Evolutionary conservation across 2,888 invertebrate genomes (phyloP).

Genomic region (Lasioglossum leucozonium): DNA sequence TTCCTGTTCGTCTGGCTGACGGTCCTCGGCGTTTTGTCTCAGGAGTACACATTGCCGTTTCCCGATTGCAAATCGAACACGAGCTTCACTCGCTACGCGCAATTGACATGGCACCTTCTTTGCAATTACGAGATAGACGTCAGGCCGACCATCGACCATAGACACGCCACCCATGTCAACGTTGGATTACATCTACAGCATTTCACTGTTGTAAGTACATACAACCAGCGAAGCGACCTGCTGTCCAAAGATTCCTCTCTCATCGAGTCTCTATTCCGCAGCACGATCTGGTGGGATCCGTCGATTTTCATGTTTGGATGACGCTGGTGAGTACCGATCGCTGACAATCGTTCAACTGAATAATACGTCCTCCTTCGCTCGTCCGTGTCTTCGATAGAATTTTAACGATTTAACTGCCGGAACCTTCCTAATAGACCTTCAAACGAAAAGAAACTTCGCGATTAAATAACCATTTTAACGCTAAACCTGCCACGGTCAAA

Average conservation of each 20-base stretch:
- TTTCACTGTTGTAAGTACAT: constrained; percentile 81
- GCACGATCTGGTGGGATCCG: background rate
- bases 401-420: background rate
- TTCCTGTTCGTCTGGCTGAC: constrained; percentile 18
- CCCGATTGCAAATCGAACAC: constrained; percentile 69
- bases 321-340: constrained; percentile 34
- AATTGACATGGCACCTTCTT: constrained; percentile 86
- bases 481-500: no score
- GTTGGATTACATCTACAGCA: constrained; percentile 86
- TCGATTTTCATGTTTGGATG: constrained; percentile 7
- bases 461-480: background rate
- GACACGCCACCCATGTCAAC: constrained; percentile 85
- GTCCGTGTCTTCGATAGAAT: background rate
- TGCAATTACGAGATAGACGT: constrained; percentile 85
- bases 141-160: constrained; percentile 85
- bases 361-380: background rate
- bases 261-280: background rate
- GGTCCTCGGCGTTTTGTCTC: background rate
- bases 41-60: background rate
- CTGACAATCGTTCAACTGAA: background rate
- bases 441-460: background rate
- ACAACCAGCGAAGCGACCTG: background rate
- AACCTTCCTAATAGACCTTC: background rate
- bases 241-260: background rate
- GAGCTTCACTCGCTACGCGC: constrained; percentile 53